phyloP scores from a whole-genome alignment of 2,113 vertebrate genomes.

The Xiphorhynchus elegans region DNA sequence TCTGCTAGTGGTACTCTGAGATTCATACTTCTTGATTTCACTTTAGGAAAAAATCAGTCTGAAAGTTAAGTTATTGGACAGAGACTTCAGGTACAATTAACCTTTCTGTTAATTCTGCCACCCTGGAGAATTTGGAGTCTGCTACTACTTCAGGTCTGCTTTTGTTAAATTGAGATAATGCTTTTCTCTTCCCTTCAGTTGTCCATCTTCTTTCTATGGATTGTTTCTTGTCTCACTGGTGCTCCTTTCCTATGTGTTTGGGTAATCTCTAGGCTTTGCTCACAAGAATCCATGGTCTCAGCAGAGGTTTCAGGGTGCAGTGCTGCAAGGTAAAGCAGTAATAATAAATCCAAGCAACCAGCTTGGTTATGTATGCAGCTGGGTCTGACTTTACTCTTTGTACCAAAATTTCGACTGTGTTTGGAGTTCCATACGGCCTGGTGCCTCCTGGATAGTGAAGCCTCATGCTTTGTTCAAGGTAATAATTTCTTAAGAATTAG shows the following conservation, averaged over 20 bases:
- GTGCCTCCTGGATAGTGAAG: neutral
- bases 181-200: neutral
- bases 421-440: neutral
- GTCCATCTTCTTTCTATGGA: neutral
- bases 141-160: neutral
- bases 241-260: neutral
- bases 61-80: neutral
- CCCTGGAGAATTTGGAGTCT: neutral
- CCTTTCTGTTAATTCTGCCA: neutral
- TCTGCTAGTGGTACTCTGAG: neutral
- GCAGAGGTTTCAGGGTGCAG: neutral
- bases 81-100: neutral
- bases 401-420: neutral
- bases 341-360: neutral
- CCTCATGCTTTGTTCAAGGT: neutral
- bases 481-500: neutral
- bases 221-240: neutral
- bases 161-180: neutral
- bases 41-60: neutral
- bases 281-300: neutral
- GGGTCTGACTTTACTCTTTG: neutral
- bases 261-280: neutral
- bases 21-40: neutral
- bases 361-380: neutral
- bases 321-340: neutral